Percentiles rank a stretch among this genome's conserved stretches.
phyloP scores from a whole-genome alignment of 2,113 vertebrate species.

The Stegastes partitus region DNA sequence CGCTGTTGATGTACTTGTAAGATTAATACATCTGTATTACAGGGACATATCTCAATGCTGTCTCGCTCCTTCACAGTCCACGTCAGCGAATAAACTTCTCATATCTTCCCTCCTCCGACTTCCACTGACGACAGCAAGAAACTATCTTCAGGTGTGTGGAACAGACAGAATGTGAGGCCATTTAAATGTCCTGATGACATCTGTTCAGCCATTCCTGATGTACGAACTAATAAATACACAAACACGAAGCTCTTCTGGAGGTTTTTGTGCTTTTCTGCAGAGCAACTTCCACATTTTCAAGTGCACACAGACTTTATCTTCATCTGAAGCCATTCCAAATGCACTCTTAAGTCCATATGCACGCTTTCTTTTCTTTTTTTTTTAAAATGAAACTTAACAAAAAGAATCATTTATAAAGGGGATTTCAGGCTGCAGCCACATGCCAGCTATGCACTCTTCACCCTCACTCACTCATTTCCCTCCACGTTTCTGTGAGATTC shows the following conservation, averaged over 20 bases:
- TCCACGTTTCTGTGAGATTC: background rate
- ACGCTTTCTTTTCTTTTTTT: background rate
- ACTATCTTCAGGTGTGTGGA: background rate
- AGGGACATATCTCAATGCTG: background rate
- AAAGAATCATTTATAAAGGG: background rate
- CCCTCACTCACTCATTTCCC: background rate
- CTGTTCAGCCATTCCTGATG: background rate
- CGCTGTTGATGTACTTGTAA: conserved; percentile 13
- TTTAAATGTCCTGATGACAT: background rate
- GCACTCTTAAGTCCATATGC: background rate
- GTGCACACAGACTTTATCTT: too few relatives aligned
- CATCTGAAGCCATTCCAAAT: too few relatives aligned
- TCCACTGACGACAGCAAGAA: background rate
- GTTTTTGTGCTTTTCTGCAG: background rate
- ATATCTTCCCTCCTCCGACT: background rate
- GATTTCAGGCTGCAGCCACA: conserved; percentile 3
- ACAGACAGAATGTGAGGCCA: background rate
- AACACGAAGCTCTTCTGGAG: background rate
- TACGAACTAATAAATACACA: background rate
- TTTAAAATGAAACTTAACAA: background rate
- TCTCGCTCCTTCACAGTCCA: background rate
- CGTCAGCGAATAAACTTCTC: background rate
- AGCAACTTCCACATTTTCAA: background rate
- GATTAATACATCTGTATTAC: conserved; percentile 1
- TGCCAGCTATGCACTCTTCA: background rate